phyloP scores from a whole-genome alignment of 2,888 invertebrate species.

The Pristionchus entomophagus region DNA sequence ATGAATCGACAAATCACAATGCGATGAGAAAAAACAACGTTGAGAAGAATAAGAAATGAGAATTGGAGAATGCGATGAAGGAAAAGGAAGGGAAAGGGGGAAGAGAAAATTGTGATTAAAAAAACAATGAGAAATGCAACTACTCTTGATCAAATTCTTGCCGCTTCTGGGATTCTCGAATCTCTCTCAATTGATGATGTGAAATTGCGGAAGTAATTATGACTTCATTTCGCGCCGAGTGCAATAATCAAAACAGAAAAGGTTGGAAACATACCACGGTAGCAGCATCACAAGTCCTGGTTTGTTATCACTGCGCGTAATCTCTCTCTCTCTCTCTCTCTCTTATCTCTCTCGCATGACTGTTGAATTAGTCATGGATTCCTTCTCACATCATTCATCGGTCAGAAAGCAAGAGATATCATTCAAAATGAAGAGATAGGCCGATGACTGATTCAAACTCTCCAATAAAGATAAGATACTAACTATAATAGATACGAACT shows the following conservation, averaged over 20 bases:
- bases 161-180: not conserved
- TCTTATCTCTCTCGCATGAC: not conserved
- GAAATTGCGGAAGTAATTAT: not conserved
- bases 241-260: not conserved
- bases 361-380: conserved; percentile 1
- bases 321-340: not conserved
- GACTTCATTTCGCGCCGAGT: not conserved
- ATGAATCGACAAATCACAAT: not conserved
- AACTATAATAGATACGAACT: conserved; percentile 3
- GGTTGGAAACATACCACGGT: not conserved
- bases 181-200: not conserved
- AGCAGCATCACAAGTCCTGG: conserved; percentile 9
- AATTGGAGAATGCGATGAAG: conserved; percentile 17
- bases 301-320: not conserved
- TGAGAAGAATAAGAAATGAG: conserved; percentile 10
- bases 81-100: not conserved
- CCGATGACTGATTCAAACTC: not conserved
- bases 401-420: not conserved
- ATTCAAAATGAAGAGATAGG: not conserved
- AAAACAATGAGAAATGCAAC: not conserved
- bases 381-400: not conserved
- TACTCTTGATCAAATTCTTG: not conserved
- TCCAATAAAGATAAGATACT: conserved; percentile 21
- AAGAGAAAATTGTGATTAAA: conserved; percentile 23
- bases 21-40: not conserved